These are phyloP conservation scores for Rattus rattus DNA, from an alignment of 2,113 vertebrate species.

Conservation along the genomic window DNA sequence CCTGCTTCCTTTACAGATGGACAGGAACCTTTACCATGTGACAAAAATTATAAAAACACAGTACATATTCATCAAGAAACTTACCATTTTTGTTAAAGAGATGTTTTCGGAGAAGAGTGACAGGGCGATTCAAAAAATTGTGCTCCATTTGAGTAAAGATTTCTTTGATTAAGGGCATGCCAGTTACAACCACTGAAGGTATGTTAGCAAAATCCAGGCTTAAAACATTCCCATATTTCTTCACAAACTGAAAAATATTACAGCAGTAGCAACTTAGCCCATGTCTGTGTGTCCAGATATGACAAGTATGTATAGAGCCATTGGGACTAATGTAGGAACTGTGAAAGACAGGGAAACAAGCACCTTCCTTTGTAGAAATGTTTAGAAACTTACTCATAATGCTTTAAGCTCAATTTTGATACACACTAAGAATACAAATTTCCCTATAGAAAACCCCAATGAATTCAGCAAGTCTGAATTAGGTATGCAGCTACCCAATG, in stretches of 20 bases:
- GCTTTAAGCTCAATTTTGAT: background rate
- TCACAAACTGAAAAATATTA: slow-evolving; percentile 82
- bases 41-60: background rate
- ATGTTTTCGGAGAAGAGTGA: background rate
- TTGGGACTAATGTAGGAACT: background rate
- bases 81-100: slow-evolving; percentile 79
- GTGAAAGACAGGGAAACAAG: background rate
- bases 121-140: background rate
- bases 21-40: background rate
- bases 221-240: slow-evolving; percentile 89
- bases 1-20: background rate
- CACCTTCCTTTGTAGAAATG: background rate
- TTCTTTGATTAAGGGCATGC: slow-evolving; percentile 35
- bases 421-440: background rate
- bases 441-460: background rate
- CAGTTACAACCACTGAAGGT: background rate
- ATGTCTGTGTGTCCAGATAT: background rate
- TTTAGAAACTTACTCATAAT: background rate
- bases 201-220: slow-evolving; percentile 71
- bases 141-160: background rate
- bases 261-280: background rate
- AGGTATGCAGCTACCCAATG: no score
- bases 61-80: slow-evolving; percentile 14
- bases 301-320: no score
- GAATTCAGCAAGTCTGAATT: background rate